phyloP scores from a whole-genome alignment of 53 echinoderm and acorn worm species.

The Holothuria scabra region DNA sequence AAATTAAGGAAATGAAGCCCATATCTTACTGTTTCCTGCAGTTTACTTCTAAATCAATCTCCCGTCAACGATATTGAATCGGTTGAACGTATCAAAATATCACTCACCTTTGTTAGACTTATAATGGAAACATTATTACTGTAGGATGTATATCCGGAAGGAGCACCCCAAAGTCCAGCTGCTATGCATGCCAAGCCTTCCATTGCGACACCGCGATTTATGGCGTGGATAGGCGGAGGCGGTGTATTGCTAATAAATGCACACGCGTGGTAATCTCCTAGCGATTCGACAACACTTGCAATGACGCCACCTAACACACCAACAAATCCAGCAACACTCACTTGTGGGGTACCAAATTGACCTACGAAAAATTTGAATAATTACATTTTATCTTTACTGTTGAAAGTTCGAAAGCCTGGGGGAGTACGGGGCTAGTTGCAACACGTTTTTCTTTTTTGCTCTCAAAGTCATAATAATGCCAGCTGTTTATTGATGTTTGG shows the following conservation, averaged over 20 bases:
- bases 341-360: not conserved
- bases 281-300: not conserved
- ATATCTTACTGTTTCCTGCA: no score
- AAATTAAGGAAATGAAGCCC: no score
- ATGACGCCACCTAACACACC: not conserved
- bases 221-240: not conserved
- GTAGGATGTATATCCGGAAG: constrained; percentile 1
- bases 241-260: not conserved
- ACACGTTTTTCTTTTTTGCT: no score
- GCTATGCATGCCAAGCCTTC: not conserved
- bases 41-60: no score
- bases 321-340: not conserved
- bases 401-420: no score
- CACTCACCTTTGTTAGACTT: constrained; percentile 4
- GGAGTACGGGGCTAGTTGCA: no score
- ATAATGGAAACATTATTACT: constrained; percentile 12
- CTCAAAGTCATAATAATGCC: no score
- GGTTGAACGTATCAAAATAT: not conserved
- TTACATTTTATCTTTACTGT: no score
- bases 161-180: constrained; percentile 6
- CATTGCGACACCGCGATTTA: constrained; percentile 14
- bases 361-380: not conserved
- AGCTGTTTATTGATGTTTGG: no score
- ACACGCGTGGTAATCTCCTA: constrained; percentile 19
- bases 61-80: not conserved